Percentiles rank a stretch among this genome's conserved stretches.
These are phyloP conservation scores for Drosophila longiperda DNA, from an alignment of 2,888 invertebrate species.

Conservation along the genomic window DNA sequence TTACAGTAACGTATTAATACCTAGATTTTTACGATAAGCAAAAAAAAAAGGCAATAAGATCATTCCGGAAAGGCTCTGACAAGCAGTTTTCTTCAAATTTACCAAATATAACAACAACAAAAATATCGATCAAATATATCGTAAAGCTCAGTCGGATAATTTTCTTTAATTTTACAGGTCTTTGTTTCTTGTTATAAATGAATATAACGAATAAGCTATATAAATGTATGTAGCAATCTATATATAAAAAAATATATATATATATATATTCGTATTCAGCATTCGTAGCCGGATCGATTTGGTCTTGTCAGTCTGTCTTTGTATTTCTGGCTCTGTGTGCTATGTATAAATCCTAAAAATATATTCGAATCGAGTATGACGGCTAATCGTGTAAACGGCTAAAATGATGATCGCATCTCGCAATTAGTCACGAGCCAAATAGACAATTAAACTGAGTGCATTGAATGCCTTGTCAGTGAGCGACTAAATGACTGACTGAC, in stretches of 20 bases:
- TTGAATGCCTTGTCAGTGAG: neutral
- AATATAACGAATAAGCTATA: neutral
- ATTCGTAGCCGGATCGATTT: neutral
- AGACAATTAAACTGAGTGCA: slow-evolving; percentile 29
- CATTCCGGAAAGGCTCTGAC: neutral
- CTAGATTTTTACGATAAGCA: too few relatives aligned
- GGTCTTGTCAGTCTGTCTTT: neutral
- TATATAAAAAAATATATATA: neutral
- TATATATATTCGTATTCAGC: neutral
- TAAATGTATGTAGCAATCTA: neutral
- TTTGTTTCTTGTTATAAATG: neutral
- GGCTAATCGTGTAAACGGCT: neutral
- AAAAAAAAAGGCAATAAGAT: neutral
- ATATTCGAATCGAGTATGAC: neutral
- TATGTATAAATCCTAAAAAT: neutral
- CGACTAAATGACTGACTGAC: neutral
- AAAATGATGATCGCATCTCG: neutral
- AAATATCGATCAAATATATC: neutral
- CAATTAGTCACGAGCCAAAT: slow-evolving; percentile 51
- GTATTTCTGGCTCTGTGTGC: neutral
- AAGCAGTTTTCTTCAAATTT: neutral
- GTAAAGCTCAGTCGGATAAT: too few relatives aligned
- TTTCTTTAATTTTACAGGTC: neutral
- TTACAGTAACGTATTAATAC: too few relatives aligned
- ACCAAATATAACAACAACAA: neutral